A percentile compares a stretch with the other conserved stretches of the same genome.
Evolutionary conservation across 2,888 invertebrate genomes (phyloP).

Genomic region (Congeria kusceri): DNA sequence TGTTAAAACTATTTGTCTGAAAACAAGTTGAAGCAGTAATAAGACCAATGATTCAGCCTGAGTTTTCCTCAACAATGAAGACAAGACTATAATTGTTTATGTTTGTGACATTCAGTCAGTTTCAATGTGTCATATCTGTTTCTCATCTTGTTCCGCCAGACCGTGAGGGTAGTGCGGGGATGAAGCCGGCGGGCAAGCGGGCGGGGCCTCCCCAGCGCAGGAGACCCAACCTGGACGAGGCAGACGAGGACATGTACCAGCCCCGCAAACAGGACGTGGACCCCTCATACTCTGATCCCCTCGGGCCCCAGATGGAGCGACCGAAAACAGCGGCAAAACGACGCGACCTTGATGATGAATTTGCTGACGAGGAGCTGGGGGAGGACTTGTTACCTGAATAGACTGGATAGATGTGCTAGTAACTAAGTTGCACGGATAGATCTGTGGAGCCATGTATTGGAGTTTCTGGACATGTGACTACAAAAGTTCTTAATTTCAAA

Average conservation of each 20-base stretch:
- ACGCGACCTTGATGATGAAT: constrained; percentile 88
- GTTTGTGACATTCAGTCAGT: too few species aligned
- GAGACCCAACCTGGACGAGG: constrained; percentile 74
- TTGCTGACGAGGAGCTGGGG: constrained; percentile 91
- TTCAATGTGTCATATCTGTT: background rate
- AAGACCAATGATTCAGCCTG: too few species aligned
- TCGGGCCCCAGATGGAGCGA: constrained; percentile 86
- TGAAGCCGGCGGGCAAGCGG: constrained; percentile 30
- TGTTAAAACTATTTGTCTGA: too few species aligned
- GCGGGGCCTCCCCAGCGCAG: constrained; percentile 58
- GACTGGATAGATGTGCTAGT: constrained; percentile 22
- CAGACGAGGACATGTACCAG: constrained; percentile 77
- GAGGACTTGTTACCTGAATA: constrained; percentile 91
- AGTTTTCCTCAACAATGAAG: too few species aligned
- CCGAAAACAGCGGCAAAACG: constrained; percentile 86
- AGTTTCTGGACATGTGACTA: too few species aligned
- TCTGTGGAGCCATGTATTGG: too few species aligned
- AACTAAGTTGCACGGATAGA: too few species aligned
- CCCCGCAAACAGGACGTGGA: constrained; percentile 79
- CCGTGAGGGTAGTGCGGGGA: constrained; percentile 76
- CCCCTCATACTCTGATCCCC: constrained; percentile 85
- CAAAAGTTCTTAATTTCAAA: too few species aligned
- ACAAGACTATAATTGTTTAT: too few species aligned
- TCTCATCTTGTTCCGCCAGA: constrained; percentile 51
- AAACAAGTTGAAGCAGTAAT: too few species aligned